These are phyloP conservation scores for Aurelia coerulea DNA, from an alignment of 30 jellyfish, hydroid and myxozoan species.

Conservation along the genomic window DNA sequence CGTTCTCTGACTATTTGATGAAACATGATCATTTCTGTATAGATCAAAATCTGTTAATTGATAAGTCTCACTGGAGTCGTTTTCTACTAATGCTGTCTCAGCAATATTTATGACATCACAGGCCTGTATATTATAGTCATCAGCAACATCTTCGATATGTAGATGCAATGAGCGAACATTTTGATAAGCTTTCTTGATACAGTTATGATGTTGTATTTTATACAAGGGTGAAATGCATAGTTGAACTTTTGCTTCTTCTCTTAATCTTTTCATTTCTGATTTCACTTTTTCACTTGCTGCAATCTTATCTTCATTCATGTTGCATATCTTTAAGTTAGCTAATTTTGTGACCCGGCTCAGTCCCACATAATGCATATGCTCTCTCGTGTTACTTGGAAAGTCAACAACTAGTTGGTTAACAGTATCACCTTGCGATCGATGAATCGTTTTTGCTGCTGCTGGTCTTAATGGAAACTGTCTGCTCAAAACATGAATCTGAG, in stretches of 20 bases:
- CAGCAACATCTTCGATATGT: not conserved
- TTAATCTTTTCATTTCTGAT: conserved; percentile 26
- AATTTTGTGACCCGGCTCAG: conserved; percentile 24
- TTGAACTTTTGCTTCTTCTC: no score
- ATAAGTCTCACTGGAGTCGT: not conserved
- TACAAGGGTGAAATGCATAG: no score
- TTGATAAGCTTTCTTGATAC: no score
- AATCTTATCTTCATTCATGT: not conserved
- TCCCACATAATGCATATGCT: conserved; percentile 43
- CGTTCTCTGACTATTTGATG: not conserved
- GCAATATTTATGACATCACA: conserved; percentile 24
- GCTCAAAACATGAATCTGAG: no score
- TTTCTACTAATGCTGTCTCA: not conserved
- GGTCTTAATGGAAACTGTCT: conserved; percentile 45
- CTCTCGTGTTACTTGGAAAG: conserved; percentile 9
- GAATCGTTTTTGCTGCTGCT: conserved; percentile 52
- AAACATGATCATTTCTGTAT: conserved; percentile 22
- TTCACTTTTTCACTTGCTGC: conserved; percentile 12
- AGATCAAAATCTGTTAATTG: not conserved
- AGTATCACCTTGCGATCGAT: conserved; percentile 49
- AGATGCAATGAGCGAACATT: no score
- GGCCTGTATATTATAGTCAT: conserved; percentile 17
- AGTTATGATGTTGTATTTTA: no score
- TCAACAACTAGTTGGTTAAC: conserved; percentile 1
- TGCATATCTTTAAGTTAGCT: not conserved